These are phyloP conservation scores for Gallinago stenura DNA, from an alignment of 2,797 vertebrate genomes.

Conservation along the genomic window DNA sequence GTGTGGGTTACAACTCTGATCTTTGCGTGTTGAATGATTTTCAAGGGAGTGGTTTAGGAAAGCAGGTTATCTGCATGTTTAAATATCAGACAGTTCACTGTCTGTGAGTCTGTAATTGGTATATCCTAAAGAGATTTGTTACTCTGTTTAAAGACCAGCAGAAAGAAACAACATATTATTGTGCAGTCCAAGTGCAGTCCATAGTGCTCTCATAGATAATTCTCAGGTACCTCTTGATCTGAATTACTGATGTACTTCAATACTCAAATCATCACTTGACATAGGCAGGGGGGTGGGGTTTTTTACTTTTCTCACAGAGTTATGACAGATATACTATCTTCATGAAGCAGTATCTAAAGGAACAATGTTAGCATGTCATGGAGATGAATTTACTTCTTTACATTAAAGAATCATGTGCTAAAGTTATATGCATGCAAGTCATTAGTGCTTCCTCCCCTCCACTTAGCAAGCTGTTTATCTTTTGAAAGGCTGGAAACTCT, in stretches of 20 bases:
- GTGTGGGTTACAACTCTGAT: neutral
- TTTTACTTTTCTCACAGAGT: neutral
- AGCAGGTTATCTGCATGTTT: neutral
- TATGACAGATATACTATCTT: neutral
- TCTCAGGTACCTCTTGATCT: neutral
- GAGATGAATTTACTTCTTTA: neutral
- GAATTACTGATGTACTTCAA: neutral
- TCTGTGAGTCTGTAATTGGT: neutral
- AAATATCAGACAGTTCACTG: neutral
- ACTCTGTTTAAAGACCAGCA: neutral
- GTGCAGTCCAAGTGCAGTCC: neutral
- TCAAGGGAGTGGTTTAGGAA: neutral
- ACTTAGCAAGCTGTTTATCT: neutral
- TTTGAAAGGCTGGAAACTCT: neutral
- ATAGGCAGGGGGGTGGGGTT: neutral
- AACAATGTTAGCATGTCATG: neutral
- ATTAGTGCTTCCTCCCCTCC: neutral
- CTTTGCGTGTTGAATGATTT: neutral
- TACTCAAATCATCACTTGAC: neutral
- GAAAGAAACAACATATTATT: neutral
- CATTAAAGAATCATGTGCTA: neutral
- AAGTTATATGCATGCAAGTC: neutral
- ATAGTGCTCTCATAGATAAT: neutral
- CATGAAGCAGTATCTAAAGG: neutral
- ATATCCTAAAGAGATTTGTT: neutral